Percentiles rank a stretch among this genome's conserved stretches.
Evolutionary conservation across 2,797 vertebrate genomes (phyloP).

Genomic region (Muscicapa comitata): DNA sequence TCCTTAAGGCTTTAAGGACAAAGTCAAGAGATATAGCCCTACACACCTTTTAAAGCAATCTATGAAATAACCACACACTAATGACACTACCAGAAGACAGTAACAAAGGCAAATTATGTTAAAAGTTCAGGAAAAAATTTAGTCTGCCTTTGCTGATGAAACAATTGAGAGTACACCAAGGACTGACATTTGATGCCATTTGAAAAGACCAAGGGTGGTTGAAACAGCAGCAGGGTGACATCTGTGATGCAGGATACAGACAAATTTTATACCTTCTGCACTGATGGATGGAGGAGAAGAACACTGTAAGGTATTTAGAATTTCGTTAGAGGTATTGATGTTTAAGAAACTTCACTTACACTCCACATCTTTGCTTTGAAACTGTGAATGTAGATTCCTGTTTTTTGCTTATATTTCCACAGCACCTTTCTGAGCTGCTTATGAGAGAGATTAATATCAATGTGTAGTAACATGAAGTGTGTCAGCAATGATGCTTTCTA

Average conservation of each 20-base stretch:
- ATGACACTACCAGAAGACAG: background rate
- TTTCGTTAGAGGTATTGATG: accelerated
- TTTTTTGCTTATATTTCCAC: background rate
- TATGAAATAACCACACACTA: background rate
- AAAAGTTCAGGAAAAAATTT: background rate
- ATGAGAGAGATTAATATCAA: background rate
- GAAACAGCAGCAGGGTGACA: background rate
- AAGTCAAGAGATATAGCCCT: background rate
- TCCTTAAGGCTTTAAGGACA: background rate
- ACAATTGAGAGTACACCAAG: background rate
- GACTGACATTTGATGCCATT: background rate
- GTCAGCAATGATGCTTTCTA: background rate
- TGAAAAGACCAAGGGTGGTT: background rate
- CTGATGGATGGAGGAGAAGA: background rate
- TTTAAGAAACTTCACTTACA: background rate
- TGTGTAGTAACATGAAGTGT: background rate
- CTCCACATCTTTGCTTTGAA: background rate
- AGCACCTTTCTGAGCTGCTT: background rate
- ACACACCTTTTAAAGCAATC: background rate
- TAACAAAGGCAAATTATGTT: background rate
- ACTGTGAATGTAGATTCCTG: background rate
- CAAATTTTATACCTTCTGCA: background rate
- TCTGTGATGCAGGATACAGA: background rate
- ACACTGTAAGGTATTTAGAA: background rate
- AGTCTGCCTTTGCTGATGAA: background rate